Evolutionary conservation across 2,113 vertebrate genomes (phyloP), one percentile per base, ranked within the genome.

Genomic region (Stictonetta naevosa): DNA sequence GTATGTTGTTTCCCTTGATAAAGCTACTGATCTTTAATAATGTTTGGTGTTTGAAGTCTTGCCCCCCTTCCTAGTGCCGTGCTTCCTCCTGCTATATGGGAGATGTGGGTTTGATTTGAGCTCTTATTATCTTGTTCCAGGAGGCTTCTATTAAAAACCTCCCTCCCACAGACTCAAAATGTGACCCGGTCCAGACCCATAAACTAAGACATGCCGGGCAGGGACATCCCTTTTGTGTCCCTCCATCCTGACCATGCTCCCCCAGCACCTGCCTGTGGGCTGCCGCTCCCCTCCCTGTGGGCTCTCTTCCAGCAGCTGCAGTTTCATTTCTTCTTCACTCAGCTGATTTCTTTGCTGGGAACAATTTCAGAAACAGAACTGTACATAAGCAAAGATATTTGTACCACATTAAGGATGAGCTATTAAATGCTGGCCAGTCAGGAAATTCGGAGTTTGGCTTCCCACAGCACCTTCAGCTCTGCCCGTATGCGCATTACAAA

Each of bases 391-490:
- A 60, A 88, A 84, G 60, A 66, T 1, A 6, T 63, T 76, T 1
- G 1, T 42, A 11, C 53, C 64, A n/a, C 1, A 0, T n/a, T 73
- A 75, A 77, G 67, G 86, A 73, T 36, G 73, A 86, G 69, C 26
- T 75, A 86, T 80, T 18, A 93, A 92, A 78, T 7, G 67, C 40
- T 55, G 75, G 63, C 34, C 52, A 80, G 56, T 26, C 59, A 42
- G 52, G 64, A 87, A 94, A 97, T 67, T 75, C 84, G 66, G 74
- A 93, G 68, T 79, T 88, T 67, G 94, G 86, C 95, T 95, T 97
- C 94, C 83, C 94, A 92, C 92, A 95, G 93, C 88, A 96, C 78
- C 91, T 87, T 84, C 5, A 7, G 34, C 90, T 93, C 83, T 97
- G 84, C 67, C 69, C 59, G 96, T 48, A 69, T 11, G 1, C 0